Evolutionary conservation across 2,888 invertebrate genomes (phyloP), one percentile per base, ranked within the genome.

Genomic region (Trilocha varians): DNA sequence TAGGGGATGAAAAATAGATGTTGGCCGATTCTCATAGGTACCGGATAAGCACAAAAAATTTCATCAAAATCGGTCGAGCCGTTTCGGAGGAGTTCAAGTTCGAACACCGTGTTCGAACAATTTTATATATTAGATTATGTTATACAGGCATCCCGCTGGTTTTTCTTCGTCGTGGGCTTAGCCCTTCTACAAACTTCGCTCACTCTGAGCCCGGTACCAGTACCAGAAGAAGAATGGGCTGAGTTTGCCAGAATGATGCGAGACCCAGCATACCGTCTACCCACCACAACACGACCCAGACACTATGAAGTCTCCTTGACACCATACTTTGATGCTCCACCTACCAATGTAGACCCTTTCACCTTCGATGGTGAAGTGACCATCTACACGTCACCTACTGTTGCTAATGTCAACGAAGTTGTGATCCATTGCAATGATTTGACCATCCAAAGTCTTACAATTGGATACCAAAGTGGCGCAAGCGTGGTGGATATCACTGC

Each of bases 241-340:
- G 55, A 68, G 17, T 80, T 70, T 44, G 53, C 52, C 3, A 52
- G 54, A 32, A 57, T 59, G 48, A 17, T 78, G 34, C 62, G 71
- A 11, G 59, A 78, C 40, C 60, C 69, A 0, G 55, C 59, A 4
- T 88, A 82, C 52, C 75, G 88, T 5, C 65, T 89, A 2, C 85
- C 87, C 1, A 70, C 61, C 0, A 73, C 76, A 0, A 77, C 90
- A 0, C 44, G 42, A 1, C 91, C 91, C 0, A 54, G 49, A 0
- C 66, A 66, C n/a, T 92, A 91, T 49, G 69, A 77, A 17, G 70
- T 91, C 0, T 52, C 70, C 0, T 53, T 91, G 4, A 72, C 68
- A 1, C 89, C 89, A 0, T 78, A 87, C 48, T 76, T 90, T 3
- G 66, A 79, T 0, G 42, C 42, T 0, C 44, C 46, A 0, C 55